Percentiles rank a stretch among this genome's conserved stretches.
These are phyloP conservation scores for Ginglymostoma cirratum DNA, from an alignment of 2,113 vertebrate genomes.

Conservation along the genomic window DNA sequence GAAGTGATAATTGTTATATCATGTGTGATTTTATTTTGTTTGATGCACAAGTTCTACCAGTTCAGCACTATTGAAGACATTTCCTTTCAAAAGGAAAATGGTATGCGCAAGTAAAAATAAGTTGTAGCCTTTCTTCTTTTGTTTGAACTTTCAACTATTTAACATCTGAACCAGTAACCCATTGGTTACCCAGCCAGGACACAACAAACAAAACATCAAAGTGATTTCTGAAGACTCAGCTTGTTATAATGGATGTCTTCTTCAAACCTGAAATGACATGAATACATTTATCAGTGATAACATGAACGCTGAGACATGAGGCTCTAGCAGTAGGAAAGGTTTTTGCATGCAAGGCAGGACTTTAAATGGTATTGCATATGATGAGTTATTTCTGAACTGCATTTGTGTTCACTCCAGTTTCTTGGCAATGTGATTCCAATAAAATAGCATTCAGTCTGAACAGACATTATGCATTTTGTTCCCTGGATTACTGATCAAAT, in stretches of 20 bases:
- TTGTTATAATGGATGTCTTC: slow-evolving; percentile 27
- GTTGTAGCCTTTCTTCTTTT: neutral
- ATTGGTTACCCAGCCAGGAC: slow-evolving; percentile 30
- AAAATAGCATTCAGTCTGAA: neutral
- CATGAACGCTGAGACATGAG: neutral
- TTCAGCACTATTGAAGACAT: slow-evolving; percentile 6
- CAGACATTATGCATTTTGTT: neutral
- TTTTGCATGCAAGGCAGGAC: neutral
- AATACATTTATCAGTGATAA: slow-evolving; percentile 35
- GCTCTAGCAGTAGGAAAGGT: neutral
- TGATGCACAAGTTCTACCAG: neutral
- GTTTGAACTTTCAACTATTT: slow-evolving; percentile 28
- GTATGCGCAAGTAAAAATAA: neutral
- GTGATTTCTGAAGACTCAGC: neutral
- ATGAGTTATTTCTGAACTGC: neutral
- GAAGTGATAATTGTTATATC: neutral
- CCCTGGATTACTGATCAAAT: neutral
- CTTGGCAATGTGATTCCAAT: slow-evolving; percentile 1
- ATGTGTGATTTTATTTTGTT: neutral
- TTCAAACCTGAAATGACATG: slow-evolving; percentile 27
- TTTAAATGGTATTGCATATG: neutral
- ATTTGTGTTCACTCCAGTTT: neutral
- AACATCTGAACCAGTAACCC: slow-evolving; percentile 25
- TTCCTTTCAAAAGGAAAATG: neutral
- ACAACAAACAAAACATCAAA: slow-evolving; percentile 31